phyloP scores from a whole-genome alignment of 2,888 invertebrate genomes.

The Acronicta psi region DNA sequence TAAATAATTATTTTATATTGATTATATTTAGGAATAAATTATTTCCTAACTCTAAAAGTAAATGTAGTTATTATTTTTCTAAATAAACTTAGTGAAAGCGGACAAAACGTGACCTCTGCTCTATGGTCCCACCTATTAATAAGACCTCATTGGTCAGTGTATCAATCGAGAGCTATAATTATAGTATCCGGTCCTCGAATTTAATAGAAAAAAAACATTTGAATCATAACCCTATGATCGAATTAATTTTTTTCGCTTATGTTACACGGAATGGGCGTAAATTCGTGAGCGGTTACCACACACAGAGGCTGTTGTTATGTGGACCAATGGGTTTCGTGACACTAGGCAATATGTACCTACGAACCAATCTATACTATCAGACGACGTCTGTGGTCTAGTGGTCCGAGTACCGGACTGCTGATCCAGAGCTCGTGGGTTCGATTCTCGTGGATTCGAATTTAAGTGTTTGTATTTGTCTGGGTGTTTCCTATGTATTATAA shows the following conservation, averaged over 20 bases:
- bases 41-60: too few relatives aligned
- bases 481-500: too few relatives aligned
- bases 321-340: conserved; percentile 7
- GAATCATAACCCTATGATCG: conserved; percentile 39
- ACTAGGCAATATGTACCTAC: too few relatives aligned
- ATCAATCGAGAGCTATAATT: conserved; percentile 55
- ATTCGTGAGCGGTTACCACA: conserved; percentile 26
- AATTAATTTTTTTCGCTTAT: conserved; percentile 40
- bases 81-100: conserved; percentile 46
- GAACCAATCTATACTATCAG: too few relatives aligned
- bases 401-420: too few relatives aligned
- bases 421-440: too few relatives aligned
- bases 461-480: too few relatives aligned
- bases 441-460: too few relatives aligned
- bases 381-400: too few relatives aligned
- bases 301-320: conserved; percentile 5
- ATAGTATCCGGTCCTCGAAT: conserved; percentile 51
- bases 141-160: conserved; percentile 42
- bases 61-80: neutral
- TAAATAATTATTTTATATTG: too few relatives aligned
- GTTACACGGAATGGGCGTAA: conserved; percentile 53
- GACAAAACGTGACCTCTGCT: conserved; percentile 32
- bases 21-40: too few relatives aligned
- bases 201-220: conserved; percentile 48
- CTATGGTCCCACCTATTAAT: conserved; percentile 45